These are phyloP conservation scores for Ephialtes manifestator DNA, from an alignment of 2,888 invertebrate species.

Conservation along the genomic window DNA sequence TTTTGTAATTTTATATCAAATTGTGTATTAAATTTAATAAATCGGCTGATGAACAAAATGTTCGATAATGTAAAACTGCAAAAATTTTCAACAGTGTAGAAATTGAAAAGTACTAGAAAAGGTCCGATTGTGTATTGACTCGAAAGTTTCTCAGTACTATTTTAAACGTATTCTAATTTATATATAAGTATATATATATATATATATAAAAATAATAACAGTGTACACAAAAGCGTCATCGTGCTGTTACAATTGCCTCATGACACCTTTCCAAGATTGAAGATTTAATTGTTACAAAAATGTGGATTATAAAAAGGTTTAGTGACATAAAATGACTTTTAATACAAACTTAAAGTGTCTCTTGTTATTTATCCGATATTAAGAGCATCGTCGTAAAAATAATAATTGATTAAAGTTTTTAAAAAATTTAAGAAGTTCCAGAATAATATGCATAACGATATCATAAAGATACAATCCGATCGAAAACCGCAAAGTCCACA, in stretches of 20 bases:
- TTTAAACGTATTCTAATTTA: conserved; percentile 4
- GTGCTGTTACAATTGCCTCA: conserved; percentile 16
- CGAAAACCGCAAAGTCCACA: too few relatives aligned
- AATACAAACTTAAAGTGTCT: conserved; percentile 68
- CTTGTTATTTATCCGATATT: conserved; percentile 7
- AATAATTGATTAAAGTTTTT: not conserved
- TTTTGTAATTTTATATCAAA: too few relatives aligned
- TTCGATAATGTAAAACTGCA: too few relatives aligned
- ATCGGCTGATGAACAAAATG: too few relatives aligned
- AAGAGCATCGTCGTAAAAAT: not conserved
- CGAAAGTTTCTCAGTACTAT: conserved; percentile 4
- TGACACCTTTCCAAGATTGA: conserved; percentile 54
- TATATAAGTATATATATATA: conserved; percentile 9
- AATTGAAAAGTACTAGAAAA: not conserved
- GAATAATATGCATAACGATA: too few relatives aligned
- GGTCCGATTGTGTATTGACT: conserved; percentile 19
- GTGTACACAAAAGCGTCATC: conserved; percentile 17
- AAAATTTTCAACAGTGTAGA: too few relatives aligned
- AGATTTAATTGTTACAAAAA: conserved; percentile 76
- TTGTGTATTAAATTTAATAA: too few relatives aligned
- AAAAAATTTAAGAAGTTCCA: too few relatives aligned
- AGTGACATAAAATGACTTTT: conserved; percentile 78
- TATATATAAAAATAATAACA: not conserved
- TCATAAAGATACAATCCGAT: not conserved
- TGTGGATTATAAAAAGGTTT: conserved; percentile 75